Base-by-base conservation (phyloP, 2,888 invertebrate genomes). In the Salticus scenicus region DNA sequence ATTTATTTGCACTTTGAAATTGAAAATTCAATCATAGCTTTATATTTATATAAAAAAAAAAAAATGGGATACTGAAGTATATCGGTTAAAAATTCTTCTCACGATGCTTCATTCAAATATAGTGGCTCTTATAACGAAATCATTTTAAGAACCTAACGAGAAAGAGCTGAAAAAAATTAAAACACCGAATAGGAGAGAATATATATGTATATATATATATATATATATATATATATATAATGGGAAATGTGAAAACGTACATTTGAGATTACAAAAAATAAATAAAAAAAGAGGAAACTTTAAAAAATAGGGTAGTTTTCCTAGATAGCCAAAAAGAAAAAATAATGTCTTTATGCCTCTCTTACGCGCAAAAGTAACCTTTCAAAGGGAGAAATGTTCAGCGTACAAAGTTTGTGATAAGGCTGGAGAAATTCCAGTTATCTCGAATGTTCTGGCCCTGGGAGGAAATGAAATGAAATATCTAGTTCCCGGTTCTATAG, bases 381-480 rank as follows among this genome's bases (percentile, higher is more conserved):
- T 78, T 84, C 71, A 63, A 66, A 63, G 51, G 73, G 57, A 72
- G 75, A 74, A 79, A 85, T 67, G 75, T 41, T 42, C 64, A 42
- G 74, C 70, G 74, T 73, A 78, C 30, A 85, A 74, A 85, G 73
- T 74, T 64, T 33, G 74, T 63, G 84, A 85, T 85, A 85, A 85
- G 84, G 63, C 51, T 67, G 14, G 37, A 20, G 73, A 78, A 85
- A 69, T 75, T 67, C 78, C 74, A 72, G 78, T 85, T 85, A 85
- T 85, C 84, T 74, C 51, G 74, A 75, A 78, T 70, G 79, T 73
- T 73, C 47, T 41, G 73, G 31, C 72, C 69, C 69, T 42, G 66
- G 28, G 78, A 74, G 79, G 66, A 79, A 79, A 78, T 70, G 63
- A 57, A 79, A 85, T 85, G 79, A 85, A 79, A 85, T 85, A 79